Evolutionary conservation across 2,797 vertebrate genomes (phyloP).

Genomic region (Chelidonichthys spinosus): DNA sequence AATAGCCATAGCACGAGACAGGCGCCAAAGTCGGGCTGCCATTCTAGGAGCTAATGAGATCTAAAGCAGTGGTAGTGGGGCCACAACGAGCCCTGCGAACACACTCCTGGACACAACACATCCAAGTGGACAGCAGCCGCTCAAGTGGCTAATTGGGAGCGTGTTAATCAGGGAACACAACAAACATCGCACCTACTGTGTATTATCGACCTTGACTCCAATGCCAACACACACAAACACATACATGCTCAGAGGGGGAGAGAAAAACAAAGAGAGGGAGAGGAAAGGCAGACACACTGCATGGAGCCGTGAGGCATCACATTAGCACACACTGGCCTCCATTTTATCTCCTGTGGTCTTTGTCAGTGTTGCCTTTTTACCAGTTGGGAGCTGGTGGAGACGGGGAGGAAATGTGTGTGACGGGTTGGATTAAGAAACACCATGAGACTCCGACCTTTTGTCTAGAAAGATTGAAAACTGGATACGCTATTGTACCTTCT

Average conservation of each 20-base stretch:
- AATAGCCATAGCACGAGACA: slow-evolving; percentile 82
- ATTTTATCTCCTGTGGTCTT: slow-evolving; percentile 86
- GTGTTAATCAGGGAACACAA: slow-evolving; percentile 81
- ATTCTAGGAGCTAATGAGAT: slow-evolving; percentile 85
- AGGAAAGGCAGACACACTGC: slow-evolving; percentile 76
- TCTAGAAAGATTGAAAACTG: slow-evolving; percentile 37
- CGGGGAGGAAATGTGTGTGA: slow-evolving; percentile 61
- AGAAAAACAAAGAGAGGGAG: slow-evolving; percentile 77
- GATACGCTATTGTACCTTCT: slow-evolving; percentile 37
- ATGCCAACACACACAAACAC: slow-evolving; percentile 71
- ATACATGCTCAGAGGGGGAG: slow-evolving; percentile 80
- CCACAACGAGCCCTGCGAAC: slow-evolving; percentile 70
- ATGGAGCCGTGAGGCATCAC: slow-evolving; percentile 81
- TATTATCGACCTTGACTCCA: slow-evolving; percentile 84
- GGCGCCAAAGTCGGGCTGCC: slow-evolving; percentile 74
- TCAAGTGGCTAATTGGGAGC: slow-evolving; percentile 88
- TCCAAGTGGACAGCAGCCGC: slow-evolving; percentile 88
- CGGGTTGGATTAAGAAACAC: slow-evolving; percentile 62
- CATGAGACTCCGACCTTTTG: slow-evolving; percentile 39
- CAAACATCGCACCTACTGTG: slow-evolving; percentile 87
- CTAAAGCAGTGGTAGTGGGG: slow-evolving; percentile 76
- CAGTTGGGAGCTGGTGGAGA: slow-evolving; percentile 77
- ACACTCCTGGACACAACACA: slow-evolving; percentile 84
- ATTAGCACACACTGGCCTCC: slow-evolving; percentile 83
- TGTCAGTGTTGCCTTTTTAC: slow-evolving; percentile 85